Percentiles rank a stretch among this genome's conserved stretches.
phyloP scores from a whole-genome alignment of 2,113 vertebrate species.

The Rhynchomys soricoides region DNA sequence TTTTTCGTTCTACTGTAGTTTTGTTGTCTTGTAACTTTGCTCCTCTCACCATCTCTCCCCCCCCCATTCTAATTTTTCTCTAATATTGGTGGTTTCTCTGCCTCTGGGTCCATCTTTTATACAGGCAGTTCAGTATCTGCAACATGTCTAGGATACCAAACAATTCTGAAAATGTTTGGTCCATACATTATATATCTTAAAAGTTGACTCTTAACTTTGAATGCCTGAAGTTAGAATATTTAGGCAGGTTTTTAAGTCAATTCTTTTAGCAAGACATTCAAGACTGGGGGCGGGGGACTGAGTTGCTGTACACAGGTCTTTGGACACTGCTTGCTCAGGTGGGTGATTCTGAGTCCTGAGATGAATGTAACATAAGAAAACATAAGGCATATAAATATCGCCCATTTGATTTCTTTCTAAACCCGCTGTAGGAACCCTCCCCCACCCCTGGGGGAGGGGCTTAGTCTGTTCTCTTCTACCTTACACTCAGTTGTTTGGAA shows the following conservation, averaged over 20 bases:
- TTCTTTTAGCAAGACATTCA: not conserved
- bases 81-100: not conserved
- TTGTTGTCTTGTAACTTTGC: not conserved
- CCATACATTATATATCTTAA: not conserved
- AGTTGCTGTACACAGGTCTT: not conserved
- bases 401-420: not conserved
- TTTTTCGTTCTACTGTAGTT: not conserved
- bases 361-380: not conserved
- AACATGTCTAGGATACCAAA: not conserved
- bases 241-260: not conserved
- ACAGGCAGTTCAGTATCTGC: not conserved
- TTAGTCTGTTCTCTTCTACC: not conserved
- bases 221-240: not conserved
- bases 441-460: not conserved
- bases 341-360: not conserved
- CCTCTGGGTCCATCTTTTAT: not conserved
- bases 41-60: not conserved
- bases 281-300: not conserved
- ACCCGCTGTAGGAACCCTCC: not conserved
- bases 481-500: not conserved
- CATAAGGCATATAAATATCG: not conserved
- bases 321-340: not conserved
- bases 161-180: not conserved
- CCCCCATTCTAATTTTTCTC: not conserved
- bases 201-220: not conserved